These are phyloP conservation scores for Erebia palarica DNA, from an alignment of 2,888 invertebrate species.

Conservation along the genomic window DNA sequence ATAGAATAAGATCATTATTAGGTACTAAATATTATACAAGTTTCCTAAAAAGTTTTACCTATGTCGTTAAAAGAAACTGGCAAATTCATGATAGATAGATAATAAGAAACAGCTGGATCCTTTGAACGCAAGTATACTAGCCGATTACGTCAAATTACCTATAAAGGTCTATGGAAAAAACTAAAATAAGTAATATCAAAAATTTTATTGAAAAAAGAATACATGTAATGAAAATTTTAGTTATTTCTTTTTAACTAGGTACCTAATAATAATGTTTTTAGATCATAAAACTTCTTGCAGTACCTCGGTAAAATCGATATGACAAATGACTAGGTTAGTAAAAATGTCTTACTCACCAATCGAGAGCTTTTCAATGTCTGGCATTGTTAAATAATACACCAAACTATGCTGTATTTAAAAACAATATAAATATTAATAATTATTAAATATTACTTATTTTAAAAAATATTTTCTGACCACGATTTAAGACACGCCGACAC, in stretches of 20 bases:
- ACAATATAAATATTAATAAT: background rate
- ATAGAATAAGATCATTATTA: background rate
- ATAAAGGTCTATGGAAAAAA: background rate
- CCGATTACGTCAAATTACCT: slow-evolving; percentile 2
- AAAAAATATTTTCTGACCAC: background rate
- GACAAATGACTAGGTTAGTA: slow-evolving; percentile 7
- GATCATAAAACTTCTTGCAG: background rate
- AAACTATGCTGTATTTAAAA: background rate
- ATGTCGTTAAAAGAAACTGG: background rate
- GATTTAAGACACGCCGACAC: slow-evolving; percentile 1
- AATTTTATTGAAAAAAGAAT: background rate
- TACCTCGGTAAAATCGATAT: background rate
- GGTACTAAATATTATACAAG: background rate
- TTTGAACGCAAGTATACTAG: slow-evolving; percentile 6
- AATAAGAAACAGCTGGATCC: background rate
- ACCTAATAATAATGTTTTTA: background rate
- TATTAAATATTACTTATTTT: background rate
- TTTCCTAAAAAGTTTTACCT: too few species aligned
- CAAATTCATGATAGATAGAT: background rate
- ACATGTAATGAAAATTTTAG: background rate
- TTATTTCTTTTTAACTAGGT: background rate
- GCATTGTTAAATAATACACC: slow-evolving; percentile 2
- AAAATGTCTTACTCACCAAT: slow-evolving; percentile 10
- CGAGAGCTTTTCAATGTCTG: slow-evolving; percentile 23
- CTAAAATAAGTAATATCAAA: background rate